Conservation (phyloP, 37 sponge, comb jelly and placozoan species). For the Lycopodina hypogea region DNA sequence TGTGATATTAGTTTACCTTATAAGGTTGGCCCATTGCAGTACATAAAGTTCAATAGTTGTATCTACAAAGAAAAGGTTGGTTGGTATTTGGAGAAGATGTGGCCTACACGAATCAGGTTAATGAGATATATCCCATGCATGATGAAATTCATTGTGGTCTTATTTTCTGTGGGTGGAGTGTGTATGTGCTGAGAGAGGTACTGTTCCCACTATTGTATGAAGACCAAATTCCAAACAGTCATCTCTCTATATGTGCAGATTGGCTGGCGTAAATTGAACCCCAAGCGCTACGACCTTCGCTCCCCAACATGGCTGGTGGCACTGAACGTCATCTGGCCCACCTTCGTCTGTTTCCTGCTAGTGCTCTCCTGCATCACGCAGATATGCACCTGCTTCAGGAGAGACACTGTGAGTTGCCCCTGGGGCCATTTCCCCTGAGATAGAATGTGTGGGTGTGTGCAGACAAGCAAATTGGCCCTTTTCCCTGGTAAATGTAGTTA, state of each 20-base stretch:
- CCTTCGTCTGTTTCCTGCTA: conserved; percentile 41
- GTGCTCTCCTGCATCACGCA: conserved; percentile 51
- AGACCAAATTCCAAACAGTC: too few species aligned
- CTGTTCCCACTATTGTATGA: too few species aligned
- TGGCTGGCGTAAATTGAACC: conserved; percentile 51
- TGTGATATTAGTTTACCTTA: too few species aligned
- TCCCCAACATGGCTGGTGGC: conserved; percentile 17
- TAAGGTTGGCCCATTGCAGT: too few species aligned
- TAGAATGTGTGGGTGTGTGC: neutral
- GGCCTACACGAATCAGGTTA: too few species aligned
- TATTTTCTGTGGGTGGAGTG: too few species aligned
- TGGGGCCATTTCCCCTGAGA: neutral
- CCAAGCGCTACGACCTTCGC: conserved; percentile 35
- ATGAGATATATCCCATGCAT: too few species aligned
- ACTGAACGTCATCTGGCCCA: conserved; percentile 57
- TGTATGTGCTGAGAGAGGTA: too few species aligned
- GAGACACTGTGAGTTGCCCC: conserved; percentile 43
- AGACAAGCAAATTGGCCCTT: neutral
- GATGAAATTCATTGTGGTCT: too few species aligned
- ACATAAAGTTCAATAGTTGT: too few species aligned
- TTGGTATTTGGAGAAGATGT: too few species aligned
- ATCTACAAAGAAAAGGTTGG: too few species aligned
- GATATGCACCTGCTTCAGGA: conserved; percentile 56
- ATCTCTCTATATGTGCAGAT: conserved; percentile 10
- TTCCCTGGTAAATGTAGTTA: neutral